Conservation (phyloP, 2,888 invertebrate species). For the Malacosoma neustria region DNA sequence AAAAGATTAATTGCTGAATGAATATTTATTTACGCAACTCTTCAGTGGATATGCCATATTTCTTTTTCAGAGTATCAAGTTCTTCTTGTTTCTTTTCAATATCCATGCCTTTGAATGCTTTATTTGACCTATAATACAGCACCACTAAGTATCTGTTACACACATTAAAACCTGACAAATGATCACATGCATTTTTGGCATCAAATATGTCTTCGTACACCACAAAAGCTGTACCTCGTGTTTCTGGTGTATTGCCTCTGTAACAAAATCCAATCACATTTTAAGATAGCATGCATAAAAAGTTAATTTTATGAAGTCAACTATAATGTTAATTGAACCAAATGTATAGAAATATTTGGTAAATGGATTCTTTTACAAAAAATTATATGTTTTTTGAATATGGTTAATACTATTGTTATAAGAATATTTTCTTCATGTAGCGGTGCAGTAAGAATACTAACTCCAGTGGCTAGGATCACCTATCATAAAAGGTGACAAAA, state of each 20-base stretch:
- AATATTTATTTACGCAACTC: slow-evolving; percentile 58
- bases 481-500: too few species aligned
- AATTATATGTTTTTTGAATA: neutral
- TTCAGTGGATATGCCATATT: slow-evolving; percentile 86
- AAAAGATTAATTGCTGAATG: too few species aligned
- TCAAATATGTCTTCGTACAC: slow-evolving; percentile 99
- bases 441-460: too few species aligned
- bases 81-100: slow-evolving; percentile 97
- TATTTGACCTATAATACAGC: slow-evolving; percentile 96
- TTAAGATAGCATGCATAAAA: too few species aligned
- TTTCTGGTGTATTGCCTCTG: slow-evolving; percentile 97
- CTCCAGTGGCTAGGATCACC: too few species aligned
- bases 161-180: slow-evolving; percentile 98
- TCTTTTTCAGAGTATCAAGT: slow-evolving; percentile 94
- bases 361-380: too few species aligned
- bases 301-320: too few species aligned
- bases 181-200: slow-evolving; percentile 99
- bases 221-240: slow-evolving; percentile 98
- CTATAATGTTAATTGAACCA: too few species aligned
- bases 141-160: slow-evolving; percentile 99
- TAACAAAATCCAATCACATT: too few species aligned
- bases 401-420: too few species aligned
- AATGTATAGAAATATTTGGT: too few species aligned
- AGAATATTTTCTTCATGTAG: too few species aligned
- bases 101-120: slow-evolving; percentile 96